Base-by-base conservation (phyloP, 2,113 vertebrate genomes). In the Corythaeola cristata region DNA sequence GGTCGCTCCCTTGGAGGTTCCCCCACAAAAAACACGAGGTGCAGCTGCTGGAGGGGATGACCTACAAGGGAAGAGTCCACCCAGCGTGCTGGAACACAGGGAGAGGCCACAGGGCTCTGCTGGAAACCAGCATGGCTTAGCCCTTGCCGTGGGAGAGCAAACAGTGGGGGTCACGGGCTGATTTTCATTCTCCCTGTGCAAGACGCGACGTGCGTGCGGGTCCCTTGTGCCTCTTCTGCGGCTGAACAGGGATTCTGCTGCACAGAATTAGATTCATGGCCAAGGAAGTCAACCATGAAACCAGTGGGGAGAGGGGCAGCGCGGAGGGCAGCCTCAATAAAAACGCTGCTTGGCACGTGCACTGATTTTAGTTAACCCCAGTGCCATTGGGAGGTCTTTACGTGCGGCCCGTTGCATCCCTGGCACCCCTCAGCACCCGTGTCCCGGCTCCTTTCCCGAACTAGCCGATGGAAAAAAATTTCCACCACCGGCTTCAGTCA, bases 131-230 rank as follows among this genome's bases (percentile, higher is more conserved):
- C 35, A 12, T 1, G 8, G 55, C 5, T 39, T 9, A 24, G 67
- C 44, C 44, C 45, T 21, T 16, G 41, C 20, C 2, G 0, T 8
- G 35, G 44, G 23, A 20, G 7, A n/a, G 28, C 2, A 4, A 39
- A 10, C 0, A 1, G 15, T 11, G 19, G 56, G 50, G 45, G 55
- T 49, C n/a, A 19, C 0, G 18, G 45, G 33, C 37, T 59, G 37
- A 21, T 41, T 21, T 33, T 7, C 35, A 7, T 23, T 5, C 33
- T 37, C 49, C 59, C 11, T 11, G 15, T 2, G 1, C 0, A 2
- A 66, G 75, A 19, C 22, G 19, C 1, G 12, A 41, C 1, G 5
- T 14, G 19, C 2, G 1, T 5, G 28, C 1, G 2, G 16, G 30
- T 15, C 82, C 52, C 66, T 6, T 17, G 32, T 33, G 53, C 30